Evolutionary conservation across 2,797 vertebrate genomes (phyloP).

Genomic region (Jordanella pulchra): DNA sequence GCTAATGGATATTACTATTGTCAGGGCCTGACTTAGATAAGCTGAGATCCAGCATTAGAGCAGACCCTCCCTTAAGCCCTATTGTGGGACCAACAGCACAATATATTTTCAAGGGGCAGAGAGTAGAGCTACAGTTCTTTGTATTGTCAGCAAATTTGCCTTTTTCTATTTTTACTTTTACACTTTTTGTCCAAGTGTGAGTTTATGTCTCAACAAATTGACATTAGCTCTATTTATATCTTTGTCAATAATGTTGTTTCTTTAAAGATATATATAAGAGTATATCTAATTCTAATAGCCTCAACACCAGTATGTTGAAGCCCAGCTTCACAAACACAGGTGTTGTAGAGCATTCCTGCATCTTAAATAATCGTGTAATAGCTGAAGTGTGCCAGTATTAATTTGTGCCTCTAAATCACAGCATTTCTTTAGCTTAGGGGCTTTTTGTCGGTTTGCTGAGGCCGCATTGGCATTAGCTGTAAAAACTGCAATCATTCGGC

Average conservation of each 20-base stretch:
- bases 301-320: neutral
- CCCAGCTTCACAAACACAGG: neutral
- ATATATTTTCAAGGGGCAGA: no score
- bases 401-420: neutral
- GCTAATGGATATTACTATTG: neutral
- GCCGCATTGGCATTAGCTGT: neutral
- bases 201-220: no score
- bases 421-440: slow-evolving; percentile 9
- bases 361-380: neutral
- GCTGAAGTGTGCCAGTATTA: neutral
- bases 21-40: neutral
- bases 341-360: neutral
- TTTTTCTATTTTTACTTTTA: no score
- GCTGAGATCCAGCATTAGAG: no score
- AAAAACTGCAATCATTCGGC: slow-evolving; percentile 23
- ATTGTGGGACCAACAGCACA: no score
- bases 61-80: no score
- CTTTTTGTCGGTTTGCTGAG: slow-evolving; percentile 26
- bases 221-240: neutral
- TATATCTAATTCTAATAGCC: neutral
- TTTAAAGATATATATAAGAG: no score
- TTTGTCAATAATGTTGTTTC: no score
- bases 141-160: no score
- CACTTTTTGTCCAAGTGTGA: no score
- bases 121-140: no score